These are phyloP conservation scores for Platyscapa corneri DNA, from an alignment of 1,140 invertebrate genomes.

Conservation along the genomic window DNA sequence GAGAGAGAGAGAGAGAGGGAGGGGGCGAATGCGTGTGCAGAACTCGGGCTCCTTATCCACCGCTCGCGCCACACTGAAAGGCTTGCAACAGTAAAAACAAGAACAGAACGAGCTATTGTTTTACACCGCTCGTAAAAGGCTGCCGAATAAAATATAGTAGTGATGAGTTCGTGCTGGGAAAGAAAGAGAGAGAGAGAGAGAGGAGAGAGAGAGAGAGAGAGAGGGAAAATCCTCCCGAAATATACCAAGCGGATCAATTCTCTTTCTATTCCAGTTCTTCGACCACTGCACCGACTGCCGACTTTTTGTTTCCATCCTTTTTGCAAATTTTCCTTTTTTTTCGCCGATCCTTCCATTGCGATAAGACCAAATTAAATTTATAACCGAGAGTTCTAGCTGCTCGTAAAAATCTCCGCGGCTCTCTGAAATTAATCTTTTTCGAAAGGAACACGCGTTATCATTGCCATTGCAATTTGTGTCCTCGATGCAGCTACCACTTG, in stretches of 20 bases:
- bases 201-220: neutral
- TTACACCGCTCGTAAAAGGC: constrained; percentile 61
- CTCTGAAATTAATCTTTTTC: constrained; percentile 5
- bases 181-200: neutral
- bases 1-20: neutral
- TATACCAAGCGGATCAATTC: constrained; percentile 42
- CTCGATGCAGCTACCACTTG: neutral
- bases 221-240: constrained; percentile 6
- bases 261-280: constrained; percentile 36
- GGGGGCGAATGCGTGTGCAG: neutral
- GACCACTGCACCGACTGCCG: neutral
- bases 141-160: constrained; percentile 61
- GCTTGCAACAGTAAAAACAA: constrained; percentile 39
- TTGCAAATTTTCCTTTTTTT: constrained; percentile 15
- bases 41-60: constrained; percentile 4
- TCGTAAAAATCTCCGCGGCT: constrained; percentile 36
- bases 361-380: constrained; percentile 53
- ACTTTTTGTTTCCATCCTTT: neutral
- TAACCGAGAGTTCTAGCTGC: constrained; percentile 2
- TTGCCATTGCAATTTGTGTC: neutral
- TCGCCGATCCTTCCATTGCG: constrained; percentile 39
- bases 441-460: neutral
- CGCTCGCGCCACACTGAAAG: constrained; percentile 18
- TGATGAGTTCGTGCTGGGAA: constrained; percentile 31
- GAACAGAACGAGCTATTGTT: constrained; percentile 63